These are phyloP conservation scores for Elanoides forficatus DNA, from an alignment of 2,113 vertebrate species.

Conservation along the genomic window DNA sequence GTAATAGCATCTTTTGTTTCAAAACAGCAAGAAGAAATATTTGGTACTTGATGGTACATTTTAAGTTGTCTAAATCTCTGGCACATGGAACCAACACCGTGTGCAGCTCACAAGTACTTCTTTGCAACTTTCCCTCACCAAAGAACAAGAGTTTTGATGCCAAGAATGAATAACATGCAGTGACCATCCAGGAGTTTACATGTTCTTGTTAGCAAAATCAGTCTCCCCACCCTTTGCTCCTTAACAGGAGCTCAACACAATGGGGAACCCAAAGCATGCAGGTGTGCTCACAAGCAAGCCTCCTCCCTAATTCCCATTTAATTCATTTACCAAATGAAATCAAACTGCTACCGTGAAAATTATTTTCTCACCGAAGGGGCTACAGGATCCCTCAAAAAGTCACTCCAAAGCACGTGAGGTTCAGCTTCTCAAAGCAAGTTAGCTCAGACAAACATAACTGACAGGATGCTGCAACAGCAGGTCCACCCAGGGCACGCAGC, in stretches of 20 bases:
- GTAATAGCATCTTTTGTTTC: background rate
- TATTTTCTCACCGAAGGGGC: background rate
- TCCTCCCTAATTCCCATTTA: background rate
- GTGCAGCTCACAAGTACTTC: background rate
- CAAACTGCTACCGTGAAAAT: background rate
- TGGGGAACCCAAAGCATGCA: background rate
- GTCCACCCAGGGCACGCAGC: background rate
- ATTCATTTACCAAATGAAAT: constrained; percentile 36
- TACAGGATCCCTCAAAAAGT: background rate
- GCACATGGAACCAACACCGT: background rate
- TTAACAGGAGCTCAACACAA: background rate
- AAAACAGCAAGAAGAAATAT: background rate
- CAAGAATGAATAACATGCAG: background rate
- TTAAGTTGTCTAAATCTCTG: background rate
- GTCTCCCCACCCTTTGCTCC: background rate
- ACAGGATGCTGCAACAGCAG: background rate
- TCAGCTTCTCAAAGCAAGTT: background rate
- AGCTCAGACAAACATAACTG: background rate
- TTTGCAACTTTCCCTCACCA: background rate
- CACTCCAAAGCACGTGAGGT: background rate
- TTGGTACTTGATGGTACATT: background rate
- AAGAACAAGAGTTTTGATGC: background rate
- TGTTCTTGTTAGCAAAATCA: background rate
- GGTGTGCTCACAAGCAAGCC: background rate
- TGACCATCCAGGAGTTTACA: background rate